phyloP scores from a whole-genome alignment of 1,140 invertebrate species.

The Antheraea pernyi region DNA sequence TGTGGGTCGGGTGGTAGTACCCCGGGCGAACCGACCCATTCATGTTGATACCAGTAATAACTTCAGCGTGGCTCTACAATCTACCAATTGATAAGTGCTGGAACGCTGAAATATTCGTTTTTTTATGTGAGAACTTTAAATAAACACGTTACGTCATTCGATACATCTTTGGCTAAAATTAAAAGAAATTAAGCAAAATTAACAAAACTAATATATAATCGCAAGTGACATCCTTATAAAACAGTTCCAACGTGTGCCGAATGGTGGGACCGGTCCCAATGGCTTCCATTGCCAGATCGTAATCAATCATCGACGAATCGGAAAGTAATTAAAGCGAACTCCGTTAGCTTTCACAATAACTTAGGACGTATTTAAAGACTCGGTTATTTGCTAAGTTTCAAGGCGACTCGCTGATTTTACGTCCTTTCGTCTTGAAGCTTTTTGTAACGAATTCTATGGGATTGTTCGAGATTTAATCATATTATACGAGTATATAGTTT shows the following conservation, averaged over 20 bases:
- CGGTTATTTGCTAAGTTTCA: slow-evolving; percentile 2
- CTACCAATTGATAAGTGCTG: too few species aligned
- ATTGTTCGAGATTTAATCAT: background rate
- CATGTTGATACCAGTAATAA: too few species aligned
- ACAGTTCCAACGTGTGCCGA: background rate
- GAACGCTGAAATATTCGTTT: too few species aligned
- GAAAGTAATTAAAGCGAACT: slow-evolving; percentile 23
- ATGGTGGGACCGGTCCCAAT: background rate
- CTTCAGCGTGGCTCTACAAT: too few species aligned
- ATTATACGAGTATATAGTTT: too few species aligned
- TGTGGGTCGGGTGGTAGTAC: too few species aligned
- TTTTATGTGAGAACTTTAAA: too few species aligned
- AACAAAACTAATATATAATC: too few species aligned
- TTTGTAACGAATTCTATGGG: background rate
- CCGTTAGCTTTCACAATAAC: background rate
- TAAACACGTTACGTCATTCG: too few species aligned
- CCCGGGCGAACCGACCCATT: too few species aligned
- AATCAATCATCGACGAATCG: slow-evolving; percentile 24
- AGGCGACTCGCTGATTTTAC: background rate
- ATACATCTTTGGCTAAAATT: too few species aligned
- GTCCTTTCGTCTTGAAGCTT: background rate
- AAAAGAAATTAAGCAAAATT: too few species aligned
- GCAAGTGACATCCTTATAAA: background rate
- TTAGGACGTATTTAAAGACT: background rate
- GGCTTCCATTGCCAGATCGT: slow-evolving; percentile 15